phyloP scores from a whole-genome alignment of 2,888 invertebrate genomes.

The Salpingus planirostris region DNA sequence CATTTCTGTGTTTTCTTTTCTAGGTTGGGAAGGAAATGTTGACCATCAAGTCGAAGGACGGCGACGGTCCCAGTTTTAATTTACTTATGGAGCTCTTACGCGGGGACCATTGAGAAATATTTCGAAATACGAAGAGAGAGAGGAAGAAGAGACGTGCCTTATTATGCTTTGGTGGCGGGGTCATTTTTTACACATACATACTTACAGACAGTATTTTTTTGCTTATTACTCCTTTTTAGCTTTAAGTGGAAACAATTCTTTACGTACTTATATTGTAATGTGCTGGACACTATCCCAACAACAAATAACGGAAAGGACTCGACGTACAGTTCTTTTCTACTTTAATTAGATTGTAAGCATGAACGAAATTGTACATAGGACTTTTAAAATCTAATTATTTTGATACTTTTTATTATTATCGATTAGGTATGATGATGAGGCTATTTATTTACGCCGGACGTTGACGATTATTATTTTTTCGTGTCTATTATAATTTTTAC shows the following conservation, averaged over 20 bases:
- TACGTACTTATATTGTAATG: conserved; percentile 36
- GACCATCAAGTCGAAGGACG: conserved; percentile 77
- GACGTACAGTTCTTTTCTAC: too few relatives aligned
- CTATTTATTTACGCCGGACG: conserved; percentile 15
- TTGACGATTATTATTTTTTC: conserved; percentile 11
- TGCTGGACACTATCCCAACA: conserved; percentile 31
- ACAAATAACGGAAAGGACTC: too few relatives aligned
- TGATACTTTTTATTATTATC: conserved; percentile 31
- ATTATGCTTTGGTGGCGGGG: conserved; percentile 39
- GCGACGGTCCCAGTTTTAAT: conserved; percentile 86
- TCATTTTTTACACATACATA: conserved; percentile 18
- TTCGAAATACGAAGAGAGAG: too few relatives aligned
- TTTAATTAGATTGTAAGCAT: too few relatives aligned
- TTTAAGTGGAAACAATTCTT: conserved; percentile 37
- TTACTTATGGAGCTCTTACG: conserved; percentile 90
- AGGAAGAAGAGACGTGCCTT: conserved; percentile 41
- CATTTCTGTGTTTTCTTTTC: conserved; percentile 38
- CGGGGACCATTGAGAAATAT: conserved; percentile 92
- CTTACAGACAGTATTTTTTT: conserved; percentile 40
- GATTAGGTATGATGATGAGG: too few relatives aligned
- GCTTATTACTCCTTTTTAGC: conserved; percentile 32
- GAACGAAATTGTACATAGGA: conserved; percentile 26
- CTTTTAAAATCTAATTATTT: conserved; percentile 31
- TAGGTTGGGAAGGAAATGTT: conserved; percentile 91
- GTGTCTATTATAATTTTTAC: conserved; percentile 15